Conservation (phyloP, 1,140 invertebrate species). For the Lordiphosa stackelbergi region DNA sequence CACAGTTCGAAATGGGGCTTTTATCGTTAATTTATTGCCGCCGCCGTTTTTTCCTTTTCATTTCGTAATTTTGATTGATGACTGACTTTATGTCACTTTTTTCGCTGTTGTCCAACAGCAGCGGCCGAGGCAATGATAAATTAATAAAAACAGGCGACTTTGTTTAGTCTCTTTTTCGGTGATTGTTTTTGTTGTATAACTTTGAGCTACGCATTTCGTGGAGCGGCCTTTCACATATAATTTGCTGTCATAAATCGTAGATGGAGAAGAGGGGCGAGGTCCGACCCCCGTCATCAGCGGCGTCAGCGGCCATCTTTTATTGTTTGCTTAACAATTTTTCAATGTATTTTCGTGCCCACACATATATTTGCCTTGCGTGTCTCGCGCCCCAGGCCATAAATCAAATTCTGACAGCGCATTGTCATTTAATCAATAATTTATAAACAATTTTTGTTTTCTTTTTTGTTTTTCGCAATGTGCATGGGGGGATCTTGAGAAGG, state of each 20-base stretch:
- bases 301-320: constrained; percentile 63
- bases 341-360: constrained; percentile 46
- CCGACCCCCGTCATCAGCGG: constrained; percentile 9
- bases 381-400: constrained; percentile 51
- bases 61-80: constrained; percentile 76
- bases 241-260: constrained; percentile 60
- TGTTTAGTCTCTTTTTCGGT: constrained; percentile 31
- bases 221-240: constrained; percentile 38
- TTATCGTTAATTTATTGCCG: constrained; percentile 62
- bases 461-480: constrained; percentile 16
- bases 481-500: neutral
- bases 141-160: constrained; percentile 56
- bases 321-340: constrained; percentile 69
- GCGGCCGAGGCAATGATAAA: constrained; percentile 58
- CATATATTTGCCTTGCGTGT: constrained; percentile 54
- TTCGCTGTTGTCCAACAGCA: constrained; percentile 25
- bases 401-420: constrained; percentile 71
- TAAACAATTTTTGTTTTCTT: constrained; percentile 51
- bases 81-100: constrained; percentile 69
- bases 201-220: constrained; percentile 37
- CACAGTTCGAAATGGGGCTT: constrained; percentile 33
- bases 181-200: constrained; percentile 25
- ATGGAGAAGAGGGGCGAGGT: constrained; percentile 13
- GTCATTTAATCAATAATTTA: constrained; percentile 76
- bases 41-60: constrained; percentile 38